These are phyloP conservation scores for Oedothorax gibbosus DNA, from an alignment of 1,140 invertebrate genomes.

Conservation along the genomic window DNA sequence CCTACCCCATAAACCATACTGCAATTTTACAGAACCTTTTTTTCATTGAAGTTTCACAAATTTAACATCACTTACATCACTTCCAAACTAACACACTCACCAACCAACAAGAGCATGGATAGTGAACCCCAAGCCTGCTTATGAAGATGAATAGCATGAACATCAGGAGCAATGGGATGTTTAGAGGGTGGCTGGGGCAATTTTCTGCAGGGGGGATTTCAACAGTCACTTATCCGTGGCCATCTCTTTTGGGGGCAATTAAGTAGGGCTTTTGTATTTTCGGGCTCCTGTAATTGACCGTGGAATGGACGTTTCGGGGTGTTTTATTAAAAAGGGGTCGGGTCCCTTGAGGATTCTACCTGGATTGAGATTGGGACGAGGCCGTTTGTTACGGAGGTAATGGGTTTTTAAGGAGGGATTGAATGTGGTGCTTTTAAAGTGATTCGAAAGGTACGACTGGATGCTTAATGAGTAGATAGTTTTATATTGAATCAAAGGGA, in stretches of 20 bases:
- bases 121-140: conserved; percentile 26
- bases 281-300: conserved; percentile 22
- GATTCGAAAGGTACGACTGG: too few relatives aligned
- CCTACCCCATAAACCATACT: too few relatives aligned
- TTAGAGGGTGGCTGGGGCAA: conserved; percentile 38
- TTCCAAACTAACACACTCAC: too few relatives aligned
- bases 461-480: too few relatives aligned
- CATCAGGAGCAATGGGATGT: conserved; percentile 50
- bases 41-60: too few relatives aligned
- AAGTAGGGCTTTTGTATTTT: conserved; percentile 26
- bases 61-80: too few relatives aligned
- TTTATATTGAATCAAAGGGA: too few relatives aligned
- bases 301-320: conserved; percentile 11
- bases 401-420: conserved; percentile 36
- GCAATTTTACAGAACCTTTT: too few relatives aligned
- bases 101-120: too few relatives aligned
- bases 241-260: conserved; percentile 53
- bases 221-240: conserved; percentile 51
- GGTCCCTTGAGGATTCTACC: neutral
- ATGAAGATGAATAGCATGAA: conserved; percentile 53
- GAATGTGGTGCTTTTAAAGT: too few relatives aligned
- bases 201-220: conserved; percentile 38
- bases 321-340: conserved; percentile 30
- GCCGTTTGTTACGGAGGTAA: conserved; percentile 32
- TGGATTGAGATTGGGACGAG: conserved; percentile 7